Conservation (phyloP, 2,113 vertebrate genomes). For the Tragelaphus imberbis region DNA sequence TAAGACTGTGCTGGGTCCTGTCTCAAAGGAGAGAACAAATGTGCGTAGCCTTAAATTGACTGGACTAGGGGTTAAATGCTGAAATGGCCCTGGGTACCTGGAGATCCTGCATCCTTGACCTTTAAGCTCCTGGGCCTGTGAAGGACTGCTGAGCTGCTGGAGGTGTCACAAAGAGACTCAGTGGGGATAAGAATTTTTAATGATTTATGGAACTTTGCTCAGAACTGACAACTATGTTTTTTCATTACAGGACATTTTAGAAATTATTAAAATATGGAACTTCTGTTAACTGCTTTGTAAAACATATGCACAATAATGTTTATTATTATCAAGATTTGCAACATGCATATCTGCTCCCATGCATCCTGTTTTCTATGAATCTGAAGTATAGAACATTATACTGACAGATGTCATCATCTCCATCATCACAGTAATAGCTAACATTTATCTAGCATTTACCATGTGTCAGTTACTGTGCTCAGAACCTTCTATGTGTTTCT, state of each 20-base stretch:
- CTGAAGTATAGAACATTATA: neutral
- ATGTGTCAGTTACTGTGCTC: neutral
- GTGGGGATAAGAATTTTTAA: slow-evolving; percentile 36
- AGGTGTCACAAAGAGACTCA: slow-evolving; percentile 19
- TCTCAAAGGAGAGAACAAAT: slow-evolving; percentile 58
- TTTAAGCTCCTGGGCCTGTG: slow-evolving; percentile 16
- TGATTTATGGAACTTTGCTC: slow-evolving; percentile 9
- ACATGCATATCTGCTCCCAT: neutral
- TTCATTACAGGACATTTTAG: neutral
- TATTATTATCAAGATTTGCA: slow-evolving; percentile 1
- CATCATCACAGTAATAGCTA: neutral
- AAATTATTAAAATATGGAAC: slow-evolving; percentile 4
- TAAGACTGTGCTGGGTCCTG: slow-evolving; percentile 25
- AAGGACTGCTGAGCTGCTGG: slow-evolving; percentile 38
- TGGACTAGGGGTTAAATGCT: slow-evolving; percentile 28
- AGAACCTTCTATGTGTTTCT: neutral
- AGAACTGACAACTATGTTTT: neutral
- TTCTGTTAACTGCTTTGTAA: neutral
- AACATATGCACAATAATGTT: neutral
- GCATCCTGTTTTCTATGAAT: neutral
- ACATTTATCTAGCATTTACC: neutral
- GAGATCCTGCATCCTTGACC: neutral
- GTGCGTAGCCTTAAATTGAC: neutral
- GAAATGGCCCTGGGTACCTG: slow-evolving; percentile 16
- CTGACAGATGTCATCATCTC: neutral